phyloP scores from a whole-genome alignment of 2,888 invertebrate genomes.

The Scaptomyza cyrtandrae region DNA sequence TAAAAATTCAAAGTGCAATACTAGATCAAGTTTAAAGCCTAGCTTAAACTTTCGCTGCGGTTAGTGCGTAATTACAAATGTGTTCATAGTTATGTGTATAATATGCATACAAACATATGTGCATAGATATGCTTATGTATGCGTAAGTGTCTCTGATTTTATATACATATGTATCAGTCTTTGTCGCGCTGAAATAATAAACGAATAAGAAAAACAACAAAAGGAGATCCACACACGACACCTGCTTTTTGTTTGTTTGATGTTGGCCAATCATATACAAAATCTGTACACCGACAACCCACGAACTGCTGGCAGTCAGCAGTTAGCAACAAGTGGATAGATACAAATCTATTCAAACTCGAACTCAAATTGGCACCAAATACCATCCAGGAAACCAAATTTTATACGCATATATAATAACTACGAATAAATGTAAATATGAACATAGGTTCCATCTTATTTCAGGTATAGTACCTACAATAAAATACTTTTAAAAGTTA shows the following conservation, averaged over 20 bases:
- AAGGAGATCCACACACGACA: constrained; percentile 32
- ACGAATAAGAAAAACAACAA: constrained; percentile 25
- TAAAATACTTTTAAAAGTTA: too few relatives aligned
- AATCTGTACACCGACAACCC: constrained; percentile 28
- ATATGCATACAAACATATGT: background rate
- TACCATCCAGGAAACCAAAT: background rate
- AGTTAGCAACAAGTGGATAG: constrained; percentile 73
- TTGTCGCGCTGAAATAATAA: constrained; percentile 25
- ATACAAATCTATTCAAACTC: constrained; percentile 13
- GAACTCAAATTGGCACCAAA: background rate
- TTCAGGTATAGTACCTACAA: too few relatives aligned
- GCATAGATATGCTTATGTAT: background rate
- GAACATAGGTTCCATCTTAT: too few relatives aligned
- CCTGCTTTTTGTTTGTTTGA: constrained; percentile 70
- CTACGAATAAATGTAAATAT: too few relatives aligned
- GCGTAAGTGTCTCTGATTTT: constrained; percentile 1
- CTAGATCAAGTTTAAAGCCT: constrained; percentile 19
- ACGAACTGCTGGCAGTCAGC: constrained; percentile 70
- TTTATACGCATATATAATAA: too few relatives aligned
- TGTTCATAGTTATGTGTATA: constrained; percentile 4
- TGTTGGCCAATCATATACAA: constrained; percentile 64
- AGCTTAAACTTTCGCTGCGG: constrained; percentile 33
- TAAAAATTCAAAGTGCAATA: constrained; percentile 42
- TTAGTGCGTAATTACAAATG: constrained; percentile 37
- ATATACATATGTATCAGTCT: constrained; percentile 1